Percentiles rank a stretch among this genome's conserved stretches.
Evolutionary conservation across 1,140 invertebrate species (phyloP).

Genomic region (Lordiphosa stackelbergi): DNA sequence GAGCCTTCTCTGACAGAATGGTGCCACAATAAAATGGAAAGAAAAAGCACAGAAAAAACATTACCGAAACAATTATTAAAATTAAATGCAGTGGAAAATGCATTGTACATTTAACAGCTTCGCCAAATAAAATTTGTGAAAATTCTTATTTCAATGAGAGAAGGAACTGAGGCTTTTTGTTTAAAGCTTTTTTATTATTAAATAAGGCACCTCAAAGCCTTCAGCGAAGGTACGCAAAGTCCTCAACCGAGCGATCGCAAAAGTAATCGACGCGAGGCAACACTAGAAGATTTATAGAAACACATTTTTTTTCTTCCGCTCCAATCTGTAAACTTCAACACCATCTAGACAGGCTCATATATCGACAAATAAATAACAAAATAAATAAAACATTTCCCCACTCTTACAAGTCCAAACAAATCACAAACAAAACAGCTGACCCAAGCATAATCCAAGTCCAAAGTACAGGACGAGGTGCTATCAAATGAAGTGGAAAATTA

Average conservation of each 20-base stretch:
- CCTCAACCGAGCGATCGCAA: too few species aligned
- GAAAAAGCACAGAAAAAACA: not conserved
- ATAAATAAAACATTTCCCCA: not conserved
- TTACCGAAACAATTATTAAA: constrained; percentile 27
- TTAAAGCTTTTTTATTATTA: too few species aligned
- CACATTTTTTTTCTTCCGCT: too few species aligned
- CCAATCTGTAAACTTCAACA: too few species aligned
- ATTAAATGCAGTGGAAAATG: constrained; percentile 43
- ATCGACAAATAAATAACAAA: not conserved
- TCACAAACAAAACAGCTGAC: constrained; percentile 10
- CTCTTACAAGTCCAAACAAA: not conserved
- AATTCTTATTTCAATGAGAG: constrained; percentile 2
- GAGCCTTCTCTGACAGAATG: constrained; percentile 1
- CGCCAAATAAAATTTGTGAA: not conserved
- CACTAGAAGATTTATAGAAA: too few species aligned
- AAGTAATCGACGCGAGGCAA: too few species aligned
- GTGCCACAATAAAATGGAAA: constrained; percentile 3
- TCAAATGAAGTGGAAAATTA: constrained; percentile 56
- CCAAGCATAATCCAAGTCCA: constrained; percentile 11
- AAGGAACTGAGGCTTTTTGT: too few species aligned
- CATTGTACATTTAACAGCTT: constrained; percentile 26
- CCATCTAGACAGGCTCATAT: too few species aligned
- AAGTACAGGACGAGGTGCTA: constrained; percentile 1
- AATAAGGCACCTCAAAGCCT: too few species aligned
- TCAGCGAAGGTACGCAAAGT: too few species aligned